Base-by-base conservation (phyloP, 92 coral and sea anemone species). In the Pocillopora meandrina region DNA sequence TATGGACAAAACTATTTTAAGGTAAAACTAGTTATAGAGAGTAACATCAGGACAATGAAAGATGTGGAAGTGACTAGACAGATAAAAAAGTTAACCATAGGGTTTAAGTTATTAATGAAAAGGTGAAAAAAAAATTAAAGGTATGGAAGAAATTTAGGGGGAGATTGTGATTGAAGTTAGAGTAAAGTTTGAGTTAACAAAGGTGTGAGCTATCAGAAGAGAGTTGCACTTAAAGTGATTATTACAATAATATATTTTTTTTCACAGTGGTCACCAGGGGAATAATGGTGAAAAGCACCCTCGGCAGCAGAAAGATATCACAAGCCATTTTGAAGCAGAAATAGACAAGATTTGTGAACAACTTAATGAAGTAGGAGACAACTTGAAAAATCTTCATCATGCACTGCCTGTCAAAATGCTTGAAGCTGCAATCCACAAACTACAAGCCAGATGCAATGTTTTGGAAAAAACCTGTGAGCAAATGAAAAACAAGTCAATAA, bases 391-490 rank as follows among this genome's bases (percentile, higher is more conserved):
- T 55, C 93, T 94, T 36, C 95, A 94, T 76, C 93, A 92, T 73
- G 91, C 92, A 35, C 80, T 92, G 12, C 98, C 98, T 16, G 75
- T 94, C 7, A 92, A 85, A 82, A 90, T 90, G 92, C 89, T 94
- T 20, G 98, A 94, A 82, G 89, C 95, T 13, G 90, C 92, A 47
- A 94, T 90, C 86, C 90, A 83, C 71, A 90, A 91, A 47, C 90
- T 94, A 13, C 95, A 94, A 10, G 90, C 89, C 19, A 82, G 98
- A 64, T 94, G 98, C 56, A 85, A 92, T 55, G 80, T 94, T 61
- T 82, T 94, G 82, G 95, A 94, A 76, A 90, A 94, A 88, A 83
- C 92, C 20, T 89, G 89, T 31, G 88, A 90, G 70, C 95, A 94
- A 62, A 94, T 94, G 58, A 93, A 94, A 67, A 83, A 84, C 21